phyloP scores from a whole-genome alignment of 2,888 invertebrate genomes.

The Galerucella nymphaeae region DNA sequence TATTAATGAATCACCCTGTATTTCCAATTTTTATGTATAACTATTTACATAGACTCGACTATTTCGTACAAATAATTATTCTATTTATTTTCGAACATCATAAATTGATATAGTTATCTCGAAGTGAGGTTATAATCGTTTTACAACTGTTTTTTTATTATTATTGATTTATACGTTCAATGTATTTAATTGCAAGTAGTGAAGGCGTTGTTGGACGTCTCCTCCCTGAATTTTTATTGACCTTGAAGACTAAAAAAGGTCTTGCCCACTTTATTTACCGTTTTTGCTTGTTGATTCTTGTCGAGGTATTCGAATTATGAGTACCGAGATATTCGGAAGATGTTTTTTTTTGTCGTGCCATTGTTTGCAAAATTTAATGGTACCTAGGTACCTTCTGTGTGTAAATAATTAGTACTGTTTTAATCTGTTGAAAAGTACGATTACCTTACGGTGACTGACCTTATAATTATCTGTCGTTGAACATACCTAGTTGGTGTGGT shows the following conservation, averaged over 20 bases:
- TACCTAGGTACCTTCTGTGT: slow-evolving; percentile 4
- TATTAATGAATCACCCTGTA: too few species aligned
- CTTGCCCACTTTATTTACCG: not conserved
- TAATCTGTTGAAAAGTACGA: slow-evolving; percentile 5
- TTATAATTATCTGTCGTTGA: not conserved
- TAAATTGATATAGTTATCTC: not conserved
- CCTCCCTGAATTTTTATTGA: slow-evolving; percentile 2
- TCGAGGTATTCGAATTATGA: slow-evolving; percentile 2
- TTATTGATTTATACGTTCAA: not conserved
- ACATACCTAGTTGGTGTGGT: not conserved
- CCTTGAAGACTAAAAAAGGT: slow-evolving; percentile 10
- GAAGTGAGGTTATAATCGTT: not conserved
- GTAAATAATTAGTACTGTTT: slow-evolving; percentile 8
- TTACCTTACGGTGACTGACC: slow-evolving; percentile 14
- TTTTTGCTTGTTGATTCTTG: slow-evolving; percentile 3
- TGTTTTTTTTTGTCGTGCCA: not conserved
- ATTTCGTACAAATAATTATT: too few species aligned
- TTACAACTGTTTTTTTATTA: not conserved
- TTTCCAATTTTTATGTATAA: too few species aligned
- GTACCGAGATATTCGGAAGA: not conserved
- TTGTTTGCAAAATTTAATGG: slow-evolving; percentile 12
- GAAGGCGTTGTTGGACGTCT: not conserved
- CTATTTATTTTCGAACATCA: too few species aligned
- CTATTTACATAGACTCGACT: too few species aligned
- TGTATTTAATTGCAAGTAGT: not conserved